Base-by-base conservation (phyloP, 1,140 invertebrate species). In the Himalopsyche phryganea region DNA sequence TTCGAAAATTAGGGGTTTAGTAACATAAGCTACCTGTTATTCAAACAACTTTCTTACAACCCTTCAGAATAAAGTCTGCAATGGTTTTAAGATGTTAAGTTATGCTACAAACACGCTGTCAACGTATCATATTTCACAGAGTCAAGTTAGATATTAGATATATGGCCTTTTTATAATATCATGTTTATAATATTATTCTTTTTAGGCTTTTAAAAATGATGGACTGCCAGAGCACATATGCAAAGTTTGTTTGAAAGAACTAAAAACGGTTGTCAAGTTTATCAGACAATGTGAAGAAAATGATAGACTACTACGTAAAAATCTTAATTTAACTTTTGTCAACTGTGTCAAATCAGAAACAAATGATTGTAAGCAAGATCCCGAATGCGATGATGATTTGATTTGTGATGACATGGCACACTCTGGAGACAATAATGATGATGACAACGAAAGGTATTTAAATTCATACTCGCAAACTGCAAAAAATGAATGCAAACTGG, bases 151-250 rank as follows among this genome's bases (percentile, higher is more conserved):
- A n/a, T n/a, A n/a, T n/a, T n/a, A n/a, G n/a, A n/a, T n/a, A n/a
- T n/a, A n/a, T n/a, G n/a, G n/a, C n/a, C n/a, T n/a, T n/a, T n/a
- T n/a, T n/a, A n/a, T 28, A 28, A 5, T 28, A 28, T 28, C 9
- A 28, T 28, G 23, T 28, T 28, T 28, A 28, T 9, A 3, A 28
- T 9, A 28, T 28, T 15, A 11, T 40, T n/a, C 3, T 35, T 56
- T 48, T 40, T 20, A 56, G 53, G 47, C 47, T 6, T 6, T 35
- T 19, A 20, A 48, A 56, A 49, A 47, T 40, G 53, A 56, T 41
- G 53, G 53, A n/a, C 47, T 56, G 14, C 53, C 53, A 2, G 35
- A 40, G 36, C 44, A 40, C n/a, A 56, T 56, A 2, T 56, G 53
- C 23, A 20, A 3, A 11, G 18, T 13, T 38, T 56, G 53, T 23